phyloP scores from a whole-genome alignment of 2,888 invertebrate genomes.

The Sinotaia quadrata region DNA sequence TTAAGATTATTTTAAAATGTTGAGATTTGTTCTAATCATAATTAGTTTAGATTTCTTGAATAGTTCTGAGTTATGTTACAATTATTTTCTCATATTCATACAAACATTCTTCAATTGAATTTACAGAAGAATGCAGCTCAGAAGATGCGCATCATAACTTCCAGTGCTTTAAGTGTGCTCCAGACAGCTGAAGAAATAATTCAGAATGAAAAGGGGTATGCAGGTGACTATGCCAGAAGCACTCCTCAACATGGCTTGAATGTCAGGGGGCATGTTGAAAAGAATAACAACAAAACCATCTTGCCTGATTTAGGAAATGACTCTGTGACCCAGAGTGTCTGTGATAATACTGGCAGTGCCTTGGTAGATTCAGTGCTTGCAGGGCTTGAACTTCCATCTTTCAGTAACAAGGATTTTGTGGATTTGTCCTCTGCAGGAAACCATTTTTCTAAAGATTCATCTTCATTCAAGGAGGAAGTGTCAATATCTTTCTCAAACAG shows the following conservation, averaged over 20 bases:
- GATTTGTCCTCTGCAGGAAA: background rate
- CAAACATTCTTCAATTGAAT: too few species aligned
- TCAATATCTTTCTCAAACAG: too few species aligned
- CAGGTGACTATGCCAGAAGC: background rate
- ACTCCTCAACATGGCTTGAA: background rate
- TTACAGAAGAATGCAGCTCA: constrained; percentile 55
- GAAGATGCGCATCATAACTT: constrained; percentile 54
- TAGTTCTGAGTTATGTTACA: background rate
- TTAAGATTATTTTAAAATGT: too few species aligned
- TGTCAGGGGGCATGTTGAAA: background rate
- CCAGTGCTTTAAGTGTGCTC: constrained; percentile 54
- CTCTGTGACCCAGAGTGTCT: constrained; percentile 4
- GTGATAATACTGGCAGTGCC: constrained; percentile 1
- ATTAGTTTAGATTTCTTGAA: background rate
- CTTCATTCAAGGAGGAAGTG: constrained; percentile 19
- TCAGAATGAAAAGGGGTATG: constrained; percentile 30
- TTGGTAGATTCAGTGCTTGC: background rate
- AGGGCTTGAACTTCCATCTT: background rate
- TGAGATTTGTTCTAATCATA: background rate
- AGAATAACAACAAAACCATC: constrained; percentile 10
- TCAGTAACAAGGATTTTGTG: too few species aligned
- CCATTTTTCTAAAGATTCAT: background rate
- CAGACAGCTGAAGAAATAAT: constrained; percentile 51
- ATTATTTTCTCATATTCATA: background rate
- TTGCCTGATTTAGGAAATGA: too few species aligned